A percentile compares a stretch with the other conserved stretches of the same genome.
These are phyloP conservation scores for Trinorchestia longiramus DNA, from an alignment of 1,140 invertebrate species.

Conservation along the genomic window DNA sequence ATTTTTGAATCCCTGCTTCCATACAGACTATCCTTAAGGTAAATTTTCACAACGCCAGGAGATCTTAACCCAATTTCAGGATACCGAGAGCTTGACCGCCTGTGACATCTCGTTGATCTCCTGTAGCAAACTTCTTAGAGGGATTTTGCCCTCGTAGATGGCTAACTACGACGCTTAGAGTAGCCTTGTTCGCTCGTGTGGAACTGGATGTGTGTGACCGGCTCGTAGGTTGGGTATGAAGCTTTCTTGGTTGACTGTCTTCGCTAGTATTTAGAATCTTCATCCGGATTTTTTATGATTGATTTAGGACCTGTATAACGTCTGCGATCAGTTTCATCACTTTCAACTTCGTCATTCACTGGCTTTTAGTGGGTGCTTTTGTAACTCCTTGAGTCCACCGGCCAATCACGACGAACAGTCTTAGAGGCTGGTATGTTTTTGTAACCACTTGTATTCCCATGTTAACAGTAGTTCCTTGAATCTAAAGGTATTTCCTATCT, in stretches of 20 bases:
- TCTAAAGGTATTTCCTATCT: neutral
- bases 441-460: neutral
- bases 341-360: neutral
- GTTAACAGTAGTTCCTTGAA: neutral
- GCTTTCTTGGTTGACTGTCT: neutral
- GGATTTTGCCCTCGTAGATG: neutral
- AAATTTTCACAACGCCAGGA: neutral
- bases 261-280: neutral
- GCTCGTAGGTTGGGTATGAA: neutral
- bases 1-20: neutral
- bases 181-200: neutral
- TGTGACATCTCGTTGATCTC: neutral
- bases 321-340: neutral
- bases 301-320: neutral
- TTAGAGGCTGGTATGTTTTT: too few species aligned
- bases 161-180: neutral
- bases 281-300: neutral
- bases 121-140: neutral
- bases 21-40: neutral
- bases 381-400: neutral
- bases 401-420: neutral
- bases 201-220: neutral
- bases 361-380: neutral
- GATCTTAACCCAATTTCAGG: constrained; percentile 5
- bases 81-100: neutral